phyloP scores from a whole-genome alignment of 2,113 vertebrate species.

The Vireo altiloquus region DNA sequence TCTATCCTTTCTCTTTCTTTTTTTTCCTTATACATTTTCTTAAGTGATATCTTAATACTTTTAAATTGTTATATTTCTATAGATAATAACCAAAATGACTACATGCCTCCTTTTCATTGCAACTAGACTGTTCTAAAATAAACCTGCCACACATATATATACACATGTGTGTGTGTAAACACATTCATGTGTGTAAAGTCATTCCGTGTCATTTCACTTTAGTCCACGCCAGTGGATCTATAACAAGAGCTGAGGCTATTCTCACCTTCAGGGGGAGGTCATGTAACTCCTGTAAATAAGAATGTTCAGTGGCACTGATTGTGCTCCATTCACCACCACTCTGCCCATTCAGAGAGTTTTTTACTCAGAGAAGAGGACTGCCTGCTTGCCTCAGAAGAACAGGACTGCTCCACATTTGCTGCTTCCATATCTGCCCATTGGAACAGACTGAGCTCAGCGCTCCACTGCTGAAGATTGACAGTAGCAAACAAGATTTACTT shows the following conservation, averaged over 20 bases:
- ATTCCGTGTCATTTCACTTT: background rate
- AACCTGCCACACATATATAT: background rate
- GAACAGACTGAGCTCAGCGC: background rate
- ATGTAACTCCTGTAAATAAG: background rate
- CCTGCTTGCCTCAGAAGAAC: background rate
- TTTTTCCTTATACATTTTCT: background rate
- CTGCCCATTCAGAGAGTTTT: background rate
- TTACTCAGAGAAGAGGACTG: background rate
- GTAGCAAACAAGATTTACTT: background rate
- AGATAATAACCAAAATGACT: background rate
- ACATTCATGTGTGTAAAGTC: background rate
- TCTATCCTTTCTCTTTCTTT: background rate
- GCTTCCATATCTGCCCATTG: background rate
- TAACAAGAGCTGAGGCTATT: background rate
- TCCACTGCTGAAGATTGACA: background rate
- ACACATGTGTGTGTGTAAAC: background rate
- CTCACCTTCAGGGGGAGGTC: background rate
- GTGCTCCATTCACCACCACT: background rate
- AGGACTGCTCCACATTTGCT: background rate
- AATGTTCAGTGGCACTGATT: background rate
- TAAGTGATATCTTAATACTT: background rate
- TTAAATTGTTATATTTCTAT: background rate
- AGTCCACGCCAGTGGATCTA: background rate
- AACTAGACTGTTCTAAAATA: background rate
- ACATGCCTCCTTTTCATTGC: background rate